Conservation (phyloP, 1,140 invertebrate species). For the Panulirus ornatus region DNA sequence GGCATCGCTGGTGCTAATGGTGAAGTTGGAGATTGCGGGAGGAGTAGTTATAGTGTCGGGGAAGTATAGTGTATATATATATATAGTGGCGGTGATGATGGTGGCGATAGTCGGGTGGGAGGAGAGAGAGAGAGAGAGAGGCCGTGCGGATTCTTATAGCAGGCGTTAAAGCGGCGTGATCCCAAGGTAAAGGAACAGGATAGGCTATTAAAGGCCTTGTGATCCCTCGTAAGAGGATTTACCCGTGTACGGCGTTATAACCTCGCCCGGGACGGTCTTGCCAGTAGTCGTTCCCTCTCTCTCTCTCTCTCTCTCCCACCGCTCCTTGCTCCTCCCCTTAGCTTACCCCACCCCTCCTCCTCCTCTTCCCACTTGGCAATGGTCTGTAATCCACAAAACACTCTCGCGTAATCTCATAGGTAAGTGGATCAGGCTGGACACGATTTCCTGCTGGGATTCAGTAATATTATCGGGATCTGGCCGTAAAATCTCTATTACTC, state of each 20-base stretch:
- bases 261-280: background rate
- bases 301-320: background rate
- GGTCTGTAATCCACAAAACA: no score
- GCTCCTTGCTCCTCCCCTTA: background rate
- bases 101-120: background rate
- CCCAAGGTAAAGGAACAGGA: constrained; percentile 5
- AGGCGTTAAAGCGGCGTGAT: background rate
- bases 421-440: background rate
- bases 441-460: background rate
- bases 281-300: background rate
- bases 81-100: background rate
- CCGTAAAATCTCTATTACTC: background rate
- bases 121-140: background rate
- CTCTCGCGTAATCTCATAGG: background rate
- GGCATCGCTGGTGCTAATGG: background rate
- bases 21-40: no score
- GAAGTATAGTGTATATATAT: no score
- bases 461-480: constrained; percentile 15
- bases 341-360: background rate
- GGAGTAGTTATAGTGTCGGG: no score
- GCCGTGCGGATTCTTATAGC: background rate
- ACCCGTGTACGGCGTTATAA: background rate
- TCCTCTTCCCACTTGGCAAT: no score
- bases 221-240: constrained; percentile 22
- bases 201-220: constrained; percentile 32